Percentiles rank a stretch among this genome's conserved stretches.
Conservation (phyloP, 2,888 invertebrate species). For the Anaspis maculata region DNA sequence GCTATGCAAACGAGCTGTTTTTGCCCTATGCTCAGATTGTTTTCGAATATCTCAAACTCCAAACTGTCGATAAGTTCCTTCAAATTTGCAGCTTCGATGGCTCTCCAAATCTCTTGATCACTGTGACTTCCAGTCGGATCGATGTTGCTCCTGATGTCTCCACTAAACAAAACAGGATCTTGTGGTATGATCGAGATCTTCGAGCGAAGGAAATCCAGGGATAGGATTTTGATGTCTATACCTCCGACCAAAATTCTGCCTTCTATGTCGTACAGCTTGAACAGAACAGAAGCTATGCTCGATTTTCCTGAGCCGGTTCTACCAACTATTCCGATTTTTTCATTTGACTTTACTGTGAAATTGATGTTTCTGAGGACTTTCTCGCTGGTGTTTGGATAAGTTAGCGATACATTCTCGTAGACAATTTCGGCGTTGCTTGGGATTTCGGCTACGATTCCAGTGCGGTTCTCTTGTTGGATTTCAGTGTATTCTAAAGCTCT, state of each 20-base stretch:
- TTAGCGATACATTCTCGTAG: constrained; percentile 56
- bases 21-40: constrained; percentile 44
- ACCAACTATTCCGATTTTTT: constrained; percentile 73
- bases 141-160: constrained; percentile 45
- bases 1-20: constrained; percentile 50
- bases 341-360: constrained; percentile 57
- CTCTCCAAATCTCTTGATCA: constrained; percentile 30
- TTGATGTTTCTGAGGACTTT: constrained; percentile 59
- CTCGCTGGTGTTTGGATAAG: constrained; percentile 62
- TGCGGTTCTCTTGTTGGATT: constrained; percentile 37
- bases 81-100: constrained; percentile 35
- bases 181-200: constrained; percentile 47
- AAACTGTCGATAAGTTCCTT: constrained; percentile 31
- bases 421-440: constrained; percentile 57
- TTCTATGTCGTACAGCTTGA: constrained; percentile 64
- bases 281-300: constrained; percentile 67
- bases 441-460: constrained; percentile 57
- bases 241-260: constrained; percentile 56
- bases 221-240: constrained; percentile 36
- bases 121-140: constrained; percentile 26
- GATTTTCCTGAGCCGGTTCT: constrained; percentile 82
- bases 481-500: constrained; percentile 50
- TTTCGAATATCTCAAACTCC: constrained; percentile 21
- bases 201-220: constrained; percentile 42
- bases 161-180: constrained; percentile 46